Percentiles rank a stretch among this genome's conserved stretches.
These are phyloP conservation scores for Microplitis demolitor DNA, from an alignment of 1,140 invertebrate genomes.

Conservation along the genomic window DNA sequence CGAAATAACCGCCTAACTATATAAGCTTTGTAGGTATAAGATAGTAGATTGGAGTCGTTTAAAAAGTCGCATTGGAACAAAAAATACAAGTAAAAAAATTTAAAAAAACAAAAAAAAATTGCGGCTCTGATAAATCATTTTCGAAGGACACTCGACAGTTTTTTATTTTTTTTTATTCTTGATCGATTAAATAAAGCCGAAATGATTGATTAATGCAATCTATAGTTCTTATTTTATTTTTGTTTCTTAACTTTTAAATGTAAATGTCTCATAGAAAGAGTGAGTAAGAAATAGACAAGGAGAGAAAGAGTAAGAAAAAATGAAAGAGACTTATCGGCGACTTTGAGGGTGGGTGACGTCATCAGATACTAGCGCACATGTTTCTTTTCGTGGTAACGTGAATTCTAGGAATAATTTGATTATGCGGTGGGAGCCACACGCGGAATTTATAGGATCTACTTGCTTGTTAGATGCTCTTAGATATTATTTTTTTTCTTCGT, in stretches of 20 bases:
- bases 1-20: background rate
- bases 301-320: background rate
- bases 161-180: background rate
- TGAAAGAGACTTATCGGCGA: slow-evolving; percentile 9
- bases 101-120: background rate
- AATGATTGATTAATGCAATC: slow-evolving; percentile 2
- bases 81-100: slow-evolving; percentile 2
- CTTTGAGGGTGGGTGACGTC: slow-evolving; percentile 30
- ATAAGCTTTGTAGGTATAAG: background rate
- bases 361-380: slow-evolving; percentile 23
- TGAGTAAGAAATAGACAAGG: background rate
- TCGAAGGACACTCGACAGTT: slow-evolving; percentile 15
- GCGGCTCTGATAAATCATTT: slow-evolving; percentile 12
- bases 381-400: slow-evolving; percentile 27
- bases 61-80: slow-evolving; percentile 3
- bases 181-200: slow-evolving; percentile 6
- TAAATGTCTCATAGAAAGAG: too few relatives aligned
- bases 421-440: slow-evolving; percentile 33
- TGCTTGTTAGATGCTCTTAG: slow-evolving; percentile 33
- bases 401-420: slow-evolving; percentile 41
- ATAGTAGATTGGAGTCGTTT: background rate
- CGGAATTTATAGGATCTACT: slow-evolving; percentile 32
- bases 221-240: background rate
- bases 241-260: too few relatives aligned
- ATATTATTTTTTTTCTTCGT: background rate